A percentile compares a stretch with the other conserved stretches of the same genome.
These are phyloP conservation scores for Melanchra persicariae DNA, from an alignment of 2,888 invertebrate genomes.

Conservation along the genomic window DNA sequence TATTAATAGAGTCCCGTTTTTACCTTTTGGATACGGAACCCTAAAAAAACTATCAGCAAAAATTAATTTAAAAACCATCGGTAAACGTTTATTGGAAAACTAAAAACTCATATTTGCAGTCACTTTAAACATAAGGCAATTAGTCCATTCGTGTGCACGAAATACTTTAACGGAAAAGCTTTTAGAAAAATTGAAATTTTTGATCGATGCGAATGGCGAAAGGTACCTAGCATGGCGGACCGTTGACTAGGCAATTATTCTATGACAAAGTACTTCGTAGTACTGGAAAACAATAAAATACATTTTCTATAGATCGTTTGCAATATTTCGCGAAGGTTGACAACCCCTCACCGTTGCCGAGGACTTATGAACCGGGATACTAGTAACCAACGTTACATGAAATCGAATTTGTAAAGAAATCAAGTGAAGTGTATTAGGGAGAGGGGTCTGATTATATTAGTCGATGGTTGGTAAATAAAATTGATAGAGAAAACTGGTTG, in stretches of 20 bases:
- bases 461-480: conserved; percentile 50
- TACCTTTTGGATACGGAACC: too few species aligned
- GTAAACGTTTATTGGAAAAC: conserved; percentile 16
- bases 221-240: neutral
- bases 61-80: neutral
- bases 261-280: conserved; percentile 39
- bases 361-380: conserved; percentile 63
- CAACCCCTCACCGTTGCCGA: conserved; percentile 55
- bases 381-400: conserved; percentile 54
- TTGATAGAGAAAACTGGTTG: conserved; percentile 51
- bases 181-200: conserved; percentile 55
- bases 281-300: conserved; percentile 63
- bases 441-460: conserved; percentile 50
- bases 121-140: conserved; percentile 19
- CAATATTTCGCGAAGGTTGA: conserved; percentile 65
- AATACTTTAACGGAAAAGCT: conserved; percentile 40
- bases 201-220: conserved; percentile 20
- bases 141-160: conserved; percentile 32
- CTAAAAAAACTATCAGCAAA: neutral
- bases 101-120: conserved; percentile 21
- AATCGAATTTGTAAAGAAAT: conserved; percentile 43
- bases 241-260: conserved; percentile 23
- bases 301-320: conserved; percentile 53
- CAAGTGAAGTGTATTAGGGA: conserved; percentile 1
- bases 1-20: too few species aligned